phyloP scores from a whole-genome alignment of 1,140 invertebrate species.

The Argopecten irradians region DNA sequence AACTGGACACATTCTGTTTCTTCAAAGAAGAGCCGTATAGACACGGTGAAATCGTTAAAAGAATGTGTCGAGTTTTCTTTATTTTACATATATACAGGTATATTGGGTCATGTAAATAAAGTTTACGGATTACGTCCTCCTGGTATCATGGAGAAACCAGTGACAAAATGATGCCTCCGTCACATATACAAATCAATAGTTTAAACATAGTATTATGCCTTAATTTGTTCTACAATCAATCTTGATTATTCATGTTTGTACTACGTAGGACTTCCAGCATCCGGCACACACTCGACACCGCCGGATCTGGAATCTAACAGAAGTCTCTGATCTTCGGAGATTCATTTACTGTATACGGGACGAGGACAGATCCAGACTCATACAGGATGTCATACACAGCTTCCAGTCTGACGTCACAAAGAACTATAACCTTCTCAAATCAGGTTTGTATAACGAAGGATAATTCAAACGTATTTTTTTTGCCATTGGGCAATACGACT shows the following conservation, averaged over 20 bases:
- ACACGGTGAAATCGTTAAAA: too few relatives aligned
- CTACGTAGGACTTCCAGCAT: slow-evolving; percentile 53
- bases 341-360: slow-evolving; percentile 46
- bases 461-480: background rate
- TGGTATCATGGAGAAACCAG: too few relatives aligned
- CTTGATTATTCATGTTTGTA: background rate
- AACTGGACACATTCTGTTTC: too few relatives aligned
- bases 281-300: slow-evolving; percentile 43
- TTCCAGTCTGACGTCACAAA: slow-evolving; percentile 50
- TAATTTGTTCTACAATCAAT: background rate
- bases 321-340: slow-evolving; percentile 49
- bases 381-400: slow-evolving; percentile 38
- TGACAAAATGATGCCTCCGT: too few relatives aligned
- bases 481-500: background rate
- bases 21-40: too few relatives aligned
- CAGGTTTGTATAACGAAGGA: slow-evolving; percentile 28
- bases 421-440: slow-evolving; percentile 32
- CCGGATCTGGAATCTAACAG: slow-evolving; percentile 60
- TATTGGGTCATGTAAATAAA: too few relatives aligned
- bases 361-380: slow-evolving; percentile 28
- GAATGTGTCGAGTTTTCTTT: too few relatives aligned
- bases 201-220: too few relatives aligned
- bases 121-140: too few relatives aligned
- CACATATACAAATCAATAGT: too few relatives aligned
- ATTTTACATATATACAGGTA: too few relatives aligned